These are phyloP conservation scores for Caenorhabditis becei DNA, from an alignment of 2,888 invertebrate genomes.

Conservation along the genomic window DNA sequence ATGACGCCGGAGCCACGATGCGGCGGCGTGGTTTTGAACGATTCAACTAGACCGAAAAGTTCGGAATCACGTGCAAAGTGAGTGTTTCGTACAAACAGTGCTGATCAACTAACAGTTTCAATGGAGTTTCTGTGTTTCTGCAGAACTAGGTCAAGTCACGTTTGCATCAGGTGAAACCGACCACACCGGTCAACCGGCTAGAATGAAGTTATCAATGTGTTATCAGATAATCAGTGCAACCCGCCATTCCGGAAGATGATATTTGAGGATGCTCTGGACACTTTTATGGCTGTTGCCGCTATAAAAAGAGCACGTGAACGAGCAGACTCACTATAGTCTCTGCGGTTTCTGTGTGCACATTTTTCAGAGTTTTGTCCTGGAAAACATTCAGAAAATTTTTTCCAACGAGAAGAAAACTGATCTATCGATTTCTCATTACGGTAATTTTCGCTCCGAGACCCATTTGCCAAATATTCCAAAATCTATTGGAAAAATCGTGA, in stretches of 20 bases:
- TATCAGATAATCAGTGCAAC: too few species aligned
- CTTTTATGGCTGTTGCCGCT: not conserved
- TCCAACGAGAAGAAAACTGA: too few species aligned
- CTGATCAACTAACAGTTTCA: too few species aligned
- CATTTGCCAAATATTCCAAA: too few species aligned
- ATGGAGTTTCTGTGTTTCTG: too few species aligned
- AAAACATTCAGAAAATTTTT: too few species aligned
- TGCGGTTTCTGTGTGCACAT: not conserved
- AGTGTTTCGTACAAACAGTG: not conserved
- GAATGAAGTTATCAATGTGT: not conserved
- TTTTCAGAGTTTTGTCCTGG: too few species aligned
- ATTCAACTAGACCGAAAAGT: constrained; percentile 1
- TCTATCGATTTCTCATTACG: too few species aligned
- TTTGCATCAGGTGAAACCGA: constrained; percentile 10
- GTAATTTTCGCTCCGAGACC: too few species aligned
- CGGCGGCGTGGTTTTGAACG: not conserved
- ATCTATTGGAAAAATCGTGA: too few species aligned
- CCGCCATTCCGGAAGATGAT: constrained; percentile 1
- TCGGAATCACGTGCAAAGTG: not conserved
- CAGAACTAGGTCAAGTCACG: not conserved
- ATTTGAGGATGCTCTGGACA: constrained; percentile 6
- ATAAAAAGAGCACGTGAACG: constrained; percentile 2
- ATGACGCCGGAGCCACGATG: constrained; percentile 7
- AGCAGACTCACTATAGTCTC: not conserved
- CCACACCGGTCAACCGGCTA: not conserved